A percentile compares a stretch with the other conserved stretches of the same genome.
phyloP scores from a whole-genome alignment of 37 sponge, comb jelly and placozoan genomes.

The Axinella damicornis region DNA sequence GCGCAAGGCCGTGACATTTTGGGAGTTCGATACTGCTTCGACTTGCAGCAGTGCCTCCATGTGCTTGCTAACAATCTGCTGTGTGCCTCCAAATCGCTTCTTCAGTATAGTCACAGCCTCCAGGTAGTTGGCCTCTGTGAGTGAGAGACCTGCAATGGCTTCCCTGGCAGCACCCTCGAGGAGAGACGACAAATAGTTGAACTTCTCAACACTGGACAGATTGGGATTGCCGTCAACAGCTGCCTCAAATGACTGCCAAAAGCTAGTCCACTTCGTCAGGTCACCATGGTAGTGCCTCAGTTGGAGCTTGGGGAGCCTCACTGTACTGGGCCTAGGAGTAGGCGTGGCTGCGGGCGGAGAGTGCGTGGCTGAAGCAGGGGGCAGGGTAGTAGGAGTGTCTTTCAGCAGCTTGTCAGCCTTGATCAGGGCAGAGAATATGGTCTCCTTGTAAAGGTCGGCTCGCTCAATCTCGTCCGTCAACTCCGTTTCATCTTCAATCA shows the following conservation, averaged over 20 bases:
- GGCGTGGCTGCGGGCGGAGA: neutral
- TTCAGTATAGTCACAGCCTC: conserved; percentile 26
- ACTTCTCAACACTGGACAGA: conserved; percentile 27
- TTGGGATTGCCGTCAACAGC: conserved; percentile 27
- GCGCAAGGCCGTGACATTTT: conserved; percentile 42
- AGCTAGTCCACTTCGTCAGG: conserved; percentile 40
- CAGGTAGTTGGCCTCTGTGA: conserved; percentile 35
- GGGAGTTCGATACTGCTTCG: conserved; percentile 26
- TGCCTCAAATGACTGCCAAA: conserved; percentile 48
- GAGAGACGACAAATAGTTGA: conserved; percentile 42
- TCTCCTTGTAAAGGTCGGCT: conserved; percentile 45
- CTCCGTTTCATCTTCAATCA: conserved; percentile 18
- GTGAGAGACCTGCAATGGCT: conserved; percentile 40
- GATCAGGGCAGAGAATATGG: conserved; percentile 8
- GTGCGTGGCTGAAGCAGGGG: neutral
- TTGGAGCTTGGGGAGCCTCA: conserved; percentile 49
- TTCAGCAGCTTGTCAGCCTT: conserved; percentile 26
- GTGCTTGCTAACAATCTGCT: conserved; percentile 43
- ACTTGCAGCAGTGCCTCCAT: conserved; percentile 50
- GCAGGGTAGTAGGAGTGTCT: neutral
- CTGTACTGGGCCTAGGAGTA: neutral
- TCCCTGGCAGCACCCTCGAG: conserved; percentile 27
- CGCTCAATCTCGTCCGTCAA: conserved; percentile 45
- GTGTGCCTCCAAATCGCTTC: conserved; percentile 47
- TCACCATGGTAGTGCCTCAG: conserved; percentile 26